These are phyloP conservation scores for Chymomyza caudatula DNA, from an alignment of 2,888 invertebrate species.

Conservation along the genomic window DNA sequence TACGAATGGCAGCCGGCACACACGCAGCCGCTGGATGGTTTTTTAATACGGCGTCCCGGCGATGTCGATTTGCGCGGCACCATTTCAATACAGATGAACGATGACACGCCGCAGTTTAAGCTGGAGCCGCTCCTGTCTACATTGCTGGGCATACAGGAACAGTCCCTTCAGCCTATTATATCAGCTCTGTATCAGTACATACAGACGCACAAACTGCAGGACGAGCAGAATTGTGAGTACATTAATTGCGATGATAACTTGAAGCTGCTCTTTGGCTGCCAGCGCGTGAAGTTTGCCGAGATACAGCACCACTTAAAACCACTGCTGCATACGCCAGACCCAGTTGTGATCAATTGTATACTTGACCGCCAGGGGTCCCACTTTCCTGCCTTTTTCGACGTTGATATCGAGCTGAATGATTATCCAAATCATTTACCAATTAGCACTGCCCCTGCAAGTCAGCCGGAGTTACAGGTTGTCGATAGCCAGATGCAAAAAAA, in stretches of 20 bases:
- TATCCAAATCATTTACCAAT: constrained; percentile 98
- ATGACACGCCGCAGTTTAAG: constrained; percentile 99
- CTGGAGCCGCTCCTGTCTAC: constrained; percentile 97
- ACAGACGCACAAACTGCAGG: constrained; percentile 94
- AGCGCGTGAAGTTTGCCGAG: constrained; percentile 98
- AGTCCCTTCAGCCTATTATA: constrained; percentile 97
- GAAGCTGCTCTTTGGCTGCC: constrained; percentile 96
- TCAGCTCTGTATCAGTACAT: constrained; percentile 99
- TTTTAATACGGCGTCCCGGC: constrained; percentile 97
- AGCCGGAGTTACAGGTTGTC: constrained; percentile 96
- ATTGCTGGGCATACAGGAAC: constrained; percentile 97
- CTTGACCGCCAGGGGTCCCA: constrained; percentile 97
- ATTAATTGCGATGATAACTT: constrained; percentile 98
- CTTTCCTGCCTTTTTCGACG: constrained; percentile 99
- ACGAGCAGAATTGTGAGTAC: constrained; percentile 96
- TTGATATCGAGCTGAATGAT: constrained; percentile 97
- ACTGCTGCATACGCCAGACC: constrained; percentile 98
- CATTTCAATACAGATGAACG: constrained; percentile 96
- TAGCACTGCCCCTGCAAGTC: constrained; percentile 96
- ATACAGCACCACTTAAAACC: constrained; percentile 96
- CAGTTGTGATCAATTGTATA: constrained; percentile 99
- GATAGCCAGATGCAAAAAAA: constrained; percentile 99
- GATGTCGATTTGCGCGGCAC: constrained; percentile 99
- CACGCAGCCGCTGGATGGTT: constrained; percentile 84
- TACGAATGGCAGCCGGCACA: constrained; percentile 99